Conservation (phyloP, 2,888 invertebrate genomes). For the Caenorhabditis panamensis region DNA sequence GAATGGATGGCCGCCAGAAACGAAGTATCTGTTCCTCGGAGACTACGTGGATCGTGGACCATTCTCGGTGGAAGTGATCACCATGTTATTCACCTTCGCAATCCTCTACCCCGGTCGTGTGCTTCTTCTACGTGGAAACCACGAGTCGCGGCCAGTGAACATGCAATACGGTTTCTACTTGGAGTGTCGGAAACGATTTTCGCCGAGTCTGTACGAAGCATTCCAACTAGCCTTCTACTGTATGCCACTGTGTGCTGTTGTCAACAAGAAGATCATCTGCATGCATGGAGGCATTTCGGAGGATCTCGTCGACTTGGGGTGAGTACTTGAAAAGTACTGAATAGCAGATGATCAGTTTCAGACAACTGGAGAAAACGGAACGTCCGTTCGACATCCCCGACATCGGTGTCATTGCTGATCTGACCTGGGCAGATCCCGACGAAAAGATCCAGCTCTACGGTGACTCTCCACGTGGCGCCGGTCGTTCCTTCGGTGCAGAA, state of each 20-base stretch:
- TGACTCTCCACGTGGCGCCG: conserved; percentile 70
- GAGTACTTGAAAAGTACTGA: too few relatives aligned
- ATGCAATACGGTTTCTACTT: conserved; percentile 78
- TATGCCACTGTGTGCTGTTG: conserved; percentile 96
- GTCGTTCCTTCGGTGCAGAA: conserved; percentile 70
- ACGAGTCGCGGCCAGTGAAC: conserved; percentile 91
- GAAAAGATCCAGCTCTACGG: conserved; percentile 56
- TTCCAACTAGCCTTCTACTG: conserved; percentile 88
- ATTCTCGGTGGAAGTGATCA: conserved; percentile 85
- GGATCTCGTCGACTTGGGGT: conserved; percentile 84
- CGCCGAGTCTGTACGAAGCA: conserved; percentile 68
- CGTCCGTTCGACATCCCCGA: conserved; percentile 84
- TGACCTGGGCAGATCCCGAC: conserved; percentile 81
- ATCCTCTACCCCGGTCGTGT: conserved; percentile 88
- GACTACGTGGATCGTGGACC: conserved; percentile 97
- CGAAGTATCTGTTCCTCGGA: conserved; percentile 83
- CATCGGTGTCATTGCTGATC: conserved; percentile 83
- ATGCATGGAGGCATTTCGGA: conserved; percentile 86
- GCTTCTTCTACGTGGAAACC: conserved; percentile 94
- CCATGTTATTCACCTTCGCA: conserved; percentile 88
- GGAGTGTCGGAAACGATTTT: conserved; percentile 87
- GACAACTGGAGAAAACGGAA: conserved; percentile 83
- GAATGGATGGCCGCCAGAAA: conserved; percentile 64
- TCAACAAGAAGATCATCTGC: conserved; percentile 88
- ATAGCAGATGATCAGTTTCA: too few relatives aligned